Percentiles rank a stretch among this genome's conserved stretches.
phyloP scores from a whole-genome alignment of 1,140 invertebrate genomes.

The Lithobius niger region DNA sequence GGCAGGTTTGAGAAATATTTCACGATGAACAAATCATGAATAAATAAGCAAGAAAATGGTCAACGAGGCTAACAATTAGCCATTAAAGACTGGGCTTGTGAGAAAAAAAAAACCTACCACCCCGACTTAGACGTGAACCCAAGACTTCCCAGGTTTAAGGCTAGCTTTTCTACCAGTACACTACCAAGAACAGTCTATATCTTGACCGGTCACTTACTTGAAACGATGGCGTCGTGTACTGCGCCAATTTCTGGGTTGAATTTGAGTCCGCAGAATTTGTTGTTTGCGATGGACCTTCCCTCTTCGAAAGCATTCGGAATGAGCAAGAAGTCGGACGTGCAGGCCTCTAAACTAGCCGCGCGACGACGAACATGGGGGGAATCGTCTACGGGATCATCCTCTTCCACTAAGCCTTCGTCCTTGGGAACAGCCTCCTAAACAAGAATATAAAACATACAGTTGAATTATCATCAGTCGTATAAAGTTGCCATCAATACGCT shows the following conservation, averaged over 20 bases:
- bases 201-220: slow-evolving; percentile 2
- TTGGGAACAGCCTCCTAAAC: not conserved
- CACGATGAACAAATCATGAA: no score
- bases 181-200: not conserved
- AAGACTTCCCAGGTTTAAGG: no score
- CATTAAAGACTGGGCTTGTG: no score
- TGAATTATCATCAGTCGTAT: no score
- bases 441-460: not conserved
- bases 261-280: slow-evolving; percentile 10
- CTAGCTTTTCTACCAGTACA: no score
- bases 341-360: not conserved
- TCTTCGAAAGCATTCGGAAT: slow-evolving; percentile 10
- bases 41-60: no score
- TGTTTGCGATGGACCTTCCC: slow-evolving; percentile 5
- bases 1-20: no score
- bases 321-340: slow-evolving; percentile 6
- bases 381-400: not conserved
- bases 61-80: no score
- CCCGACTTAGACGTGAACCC: no score
- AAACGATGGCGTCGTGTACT: not conserved
- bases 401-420: not conserved
- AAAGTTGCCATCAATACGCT: no score
- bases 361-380: not conserved
- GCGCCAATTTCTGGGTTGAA: slow-evolving; percentile 7
- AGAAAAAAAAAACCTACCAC: no score